phyloP scores from a whole-genome alignment of 1,140 invertebrate species.

The Scaptomyza hsui region DNA sequence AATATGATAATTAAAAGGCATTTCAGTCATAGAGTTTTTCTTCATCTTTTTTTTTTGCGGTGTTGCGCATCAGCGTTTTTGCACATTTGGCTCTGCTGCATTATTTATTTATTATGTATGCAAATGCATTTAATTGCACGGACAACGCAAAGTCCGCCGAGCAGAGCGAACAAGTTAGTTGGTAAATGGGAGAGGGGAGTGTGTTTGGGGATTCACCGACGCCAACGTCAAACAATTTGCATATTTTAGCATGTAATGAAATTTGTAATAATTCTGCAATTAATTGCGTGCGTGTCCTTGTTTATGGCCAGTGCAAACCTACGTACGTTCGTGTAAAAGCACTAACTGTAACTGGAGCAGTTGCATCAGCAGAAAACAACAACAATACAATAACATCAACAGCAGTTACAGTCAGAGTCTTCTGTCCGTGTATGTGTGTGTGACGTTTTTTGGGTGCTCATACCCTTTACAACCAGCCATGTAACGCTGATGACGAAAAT shows the following conservation, averaged over 20 bases:
- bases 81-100: constrained; percentile 50
- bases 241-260: constrained; percentile 83
- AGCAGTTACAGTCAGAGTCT: too few species aligned
- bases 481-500: too few species aligned
- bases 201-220: constrained; percentile 16
- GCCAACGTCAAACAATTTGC: constrained; percentile 73
- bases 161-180: constrained; percentile 2
- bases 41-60: constrained; percentile 17
- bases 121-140: constrained; percentile 81
- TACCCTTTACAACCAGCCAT: too few species aligned
- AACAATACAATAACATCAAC: constrained; percentile 7
- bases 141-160: constrained; percentile 6
- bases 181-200: neutral
- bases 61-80: constrained; percentile 24
- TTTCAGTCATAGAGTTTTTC: constrained; percentile 17
- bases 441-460: neutral
- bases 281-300: constrained; percentile 81
- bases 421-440: neutral
- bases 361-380: constrained; percentile 11
- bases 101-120: constrained; percentile 82
- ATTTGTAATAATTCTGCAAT: constrained; percentile 82
- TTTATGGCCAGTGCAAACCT: constrained; percentile 49
- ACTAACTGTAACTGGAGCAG: neutral
- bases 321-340: constrained; percentile 26
- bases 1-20: constrained; percentile 81